Evolutionary conservation across 1,140 invertebrate genomes (phyloP).

Genomic region (Aphelenchoides fujianensis): DNA sequence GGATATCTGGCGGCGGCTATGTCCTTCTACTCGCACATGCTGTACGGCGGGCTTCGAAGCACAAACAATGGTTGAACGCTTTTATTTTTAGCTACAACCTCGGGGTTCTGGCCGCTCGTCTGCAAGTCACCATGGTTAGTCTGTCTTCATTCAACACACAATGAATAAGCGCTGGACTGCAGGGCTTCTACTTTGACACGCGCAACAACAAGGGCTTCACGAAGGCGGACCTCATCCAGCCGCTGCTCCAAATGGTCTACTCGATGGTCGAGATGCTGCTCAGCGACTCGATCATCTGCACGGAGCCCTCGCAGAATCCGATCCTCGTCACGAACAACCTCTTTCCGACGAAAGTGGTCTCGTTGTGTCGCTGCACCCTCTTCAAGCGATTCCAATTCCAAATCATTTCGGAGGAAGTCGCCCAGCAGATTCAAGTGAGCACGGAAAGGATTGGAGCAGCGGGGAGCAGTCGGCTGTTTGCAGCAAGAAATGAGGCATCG

Average conservation of each 20-base stretch:
- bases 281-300: constrained; percentile 43
- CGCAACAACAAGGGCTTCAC: constrained; percentile 42
- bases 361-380: constrained; percentile 43
- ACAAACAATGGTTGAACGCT: too few relatives aligned
- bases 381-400: constrained; percentile 47
- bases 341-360: constrained; percentile 51
- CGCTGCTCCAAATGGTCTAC: constrained; percentile 49
- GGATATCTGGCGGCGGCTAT: constrained; percentile 39
- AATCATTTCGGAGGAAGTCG: constrained; percentile 60
- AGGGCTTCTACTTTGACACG: constrained; percentile 42
- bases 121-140: constrained; percentile 31
- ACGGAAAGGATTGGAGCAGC: constrained; percentile 7
- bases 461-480: constrained; percentile 19
- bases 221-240: constrained; percentile 39
- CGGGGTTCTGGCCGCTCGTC: constrained; percentile 43
- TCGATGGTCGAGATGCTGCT: constrained; percentile 39
- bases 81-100: too few relatives aligned
- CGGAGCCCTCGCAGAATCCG: constrained; percentile 46
- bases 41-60: too few relatives aligned
- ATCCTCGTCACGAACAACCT: constrained; percentile 52
- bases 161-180: too few relatives aligned
- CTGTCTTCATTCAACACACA: too few relatives aligned
- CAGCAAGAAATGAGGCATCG: constrained; percentile 56
- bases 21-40: constrained; percentile 50
- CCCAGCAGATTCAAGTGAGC: constrained; percentile 58